Evolutionary conservation across 2,797 vertebrate genomes (phyloP).

Genomic region (Threskiornis aethiopicus): DNA sequence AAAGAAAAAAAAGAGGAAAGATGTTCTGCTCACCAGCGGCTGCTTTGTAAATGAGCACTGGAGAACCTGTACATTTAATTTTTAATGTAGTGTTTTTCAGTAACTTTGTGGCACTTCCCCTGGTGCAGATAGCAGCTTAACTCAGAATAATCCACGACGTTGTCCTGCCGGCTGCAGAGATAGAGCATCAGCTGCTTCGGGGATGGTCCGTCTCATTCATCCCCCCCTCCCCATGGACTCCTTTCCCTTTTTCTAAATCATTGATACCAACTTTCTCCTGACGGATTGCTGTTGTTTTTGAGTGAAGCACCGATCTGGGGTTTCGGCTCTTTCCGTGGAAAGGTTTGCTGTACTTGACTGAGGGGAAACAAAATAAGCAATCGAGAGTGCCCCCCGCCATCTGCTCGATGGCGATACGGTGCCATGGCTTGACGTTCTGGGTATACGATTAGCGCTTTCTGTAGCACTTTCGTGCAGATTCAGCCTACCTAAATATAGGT

Average conservation of each 20-base stretch:
- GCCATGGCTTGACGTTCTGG: not conserved
- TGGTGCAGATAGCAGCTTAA: not conserved
- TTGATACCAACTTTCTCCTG: not conserved
- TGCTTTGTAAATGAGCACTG: not conserved
- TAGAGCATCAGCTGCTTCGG: not conserved
- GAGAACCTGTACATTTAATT: not conserved
- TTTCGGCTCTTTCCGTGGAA: not conserved
- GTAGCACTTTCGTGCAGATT: not conserved
- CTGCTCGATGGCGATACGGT: accelerated
- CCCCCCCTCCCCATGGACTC: accelerated
- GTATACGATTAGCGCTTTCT: accelerated
- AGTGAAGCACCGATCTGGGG: not conserved
- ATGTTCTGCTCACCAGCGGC: not conserved
- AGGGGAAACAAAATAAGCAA: not conserved
- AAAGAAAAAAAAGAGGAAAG: not conserved
- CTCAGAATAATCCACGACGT: not conserved
- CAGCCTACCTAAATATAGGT: not conserved
- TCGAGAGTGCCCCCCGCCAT: not conserved
- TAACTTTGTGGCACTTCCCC: not conserved
- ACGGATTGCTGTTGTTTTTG: accelerated
- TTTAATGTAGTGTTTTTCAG: not conserved
- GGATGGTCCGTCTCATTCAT: not conserved
- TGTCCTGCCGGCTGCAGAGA: not conserved
- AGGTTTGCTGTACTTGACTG: not conserved
- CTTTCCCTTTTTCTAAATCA: not conserved